Conservation (phyloP, 2,888 invertebrate genomes). For the Pseudolycoriella hygida region DNA sequence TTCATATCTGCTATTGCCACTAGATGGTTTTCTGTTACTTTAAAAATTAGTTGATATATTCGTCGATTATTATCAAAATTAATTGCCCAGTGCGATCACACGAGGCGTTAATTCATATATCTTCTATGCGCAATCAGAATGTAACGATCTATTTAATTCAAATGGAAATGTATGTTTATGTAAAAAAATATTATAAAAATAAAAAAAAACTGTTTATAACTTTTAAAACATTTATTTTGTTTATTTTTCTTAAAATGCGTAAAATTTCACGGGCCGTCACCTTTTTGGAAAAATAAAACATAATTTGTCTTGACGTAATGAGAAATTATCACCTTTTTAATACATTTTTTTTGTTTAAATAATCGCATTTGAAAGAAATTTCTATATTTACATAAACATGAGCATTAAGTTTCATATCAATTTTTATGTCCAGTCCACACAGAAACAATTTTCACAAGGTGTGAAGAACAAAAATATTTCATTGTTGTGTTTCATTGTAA, state of each 20-base stretch:
- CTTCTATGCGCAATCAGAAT: background rate
- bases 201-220: background rate
- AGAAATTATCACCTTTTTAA: constrained; percentile 8
- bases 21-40: too few species aligned
- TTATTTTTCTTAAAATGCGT: constrained; percentile 4
- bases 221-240: background rate
- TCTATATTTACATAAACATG: too few species aligned
- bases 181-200: background rate
- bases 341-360: too few species aligned
- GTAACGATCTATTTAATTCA: background rate
- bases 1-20: too few species aligned
- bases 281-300: constrained; percentile 3
- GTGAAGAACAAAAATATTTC: too few species aligned
- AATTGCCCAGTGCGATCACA: background rate
- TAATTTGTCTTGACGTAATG: constrained; percentile 8
- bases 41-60: too few species aligned
- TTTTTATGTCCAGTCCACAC: background rate
- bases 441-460: constrained; percentile 2
- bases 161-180: background rate
- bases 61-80: background rate
- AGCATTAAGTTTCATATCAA: too few species aligned
- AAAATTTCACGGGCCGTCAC: constrained; percentile 8
- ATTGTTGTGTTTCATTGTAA: too few species aligned
- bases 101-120: background rate
- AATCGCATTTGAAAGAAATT: too few species aligned